These are phyloP conservation scores for Luscinia luscinia DNA, from an alignment of 2,797 vertebrate species.

Conservation along the genomic window DNA sequence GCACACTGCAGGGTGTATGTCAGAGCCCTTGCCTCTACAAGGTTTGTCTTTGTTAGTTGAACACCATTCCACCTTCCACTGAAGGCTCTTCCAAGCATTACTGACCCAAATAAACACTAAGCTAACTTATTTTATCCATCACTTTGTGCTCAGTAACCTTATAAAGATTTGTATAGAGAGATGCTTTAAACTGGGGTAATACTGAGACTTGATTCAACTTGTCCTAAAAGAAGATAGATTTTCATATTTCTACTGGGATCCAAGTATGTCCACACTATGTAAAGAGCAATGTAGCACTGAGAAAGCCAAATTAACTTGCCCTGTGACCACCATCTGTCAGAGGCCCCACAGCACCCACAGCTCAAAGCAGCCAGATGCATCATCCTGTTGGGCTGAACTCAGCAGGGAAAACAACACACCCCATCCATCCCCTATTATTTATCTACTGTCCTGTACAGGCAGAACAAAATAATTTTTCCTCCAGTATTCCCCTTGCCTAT, in stretches of 20 bases:
- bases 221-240: not conserved
- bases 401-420: not conserved
- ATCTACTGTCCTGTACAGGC: not conserved
- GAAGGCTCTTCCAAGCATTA: not conserved
- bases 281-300: not conserved
- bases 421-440: not conserved
- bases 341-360: not conserved
- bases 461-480: not conserved
- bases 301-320: not conserved
- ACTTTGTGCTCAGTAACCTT: not conserved
- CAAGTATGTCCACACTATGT: rapidly evolving
- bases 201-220: not conserved
- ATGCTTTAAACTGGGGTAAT: not conserved
- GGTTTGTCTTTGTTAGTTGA: not conserved
- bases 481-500: not conserved
- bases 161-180: not conserved
- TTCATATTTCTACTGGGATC: not conserved
- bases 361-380: not conserved
- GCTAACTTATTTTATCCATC: not conserved
- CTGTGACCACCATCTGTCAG: not conserved
- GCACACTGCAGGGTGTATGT: rapidly evolving
- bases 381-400: not conserved
- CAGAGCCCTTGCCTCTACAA: not conserved
- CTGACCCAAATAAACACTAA: not conserved
- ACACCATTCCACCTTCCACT: not conserved